A percentile compares a stretch with the other conserved stretches of the same genome.
These are phyloP conservation scores for Chesias legatella DNA, from an alignment of 2,888 invertebrate species.

Conservation along the genomic window DNA sequence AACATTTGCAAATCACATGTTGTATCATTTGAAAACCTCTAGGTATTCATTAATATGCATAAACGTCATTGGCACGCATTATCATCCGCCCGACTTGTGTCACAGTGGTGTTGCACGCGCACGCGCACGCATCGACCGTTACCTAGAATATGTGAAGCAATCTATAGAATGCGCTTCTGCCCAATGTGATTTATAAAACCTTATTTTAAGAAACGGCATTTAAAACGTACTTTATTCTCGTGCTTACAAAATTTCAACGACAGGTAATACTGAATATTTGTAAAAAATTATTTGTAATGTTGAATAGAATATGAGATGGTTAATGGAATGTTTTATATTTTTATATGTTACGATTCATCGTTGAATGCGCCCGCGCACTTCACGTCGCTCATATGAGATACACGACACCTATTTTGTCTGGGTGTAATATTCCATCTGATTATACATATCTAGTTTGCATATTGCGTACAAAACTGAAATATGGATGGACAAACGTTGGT, in stretches of 20 bases:
- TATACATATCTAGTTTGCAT: no score
- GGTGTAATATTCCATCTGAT: no score
- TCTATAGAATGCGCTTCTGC: constrained; percentile 13
- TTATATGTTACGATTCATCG: constrained; percentile 15
- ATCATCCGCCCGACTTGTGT: no score
- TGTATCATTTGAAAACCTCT: no score
- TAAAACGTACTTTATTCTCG: constrained; percentile 11
- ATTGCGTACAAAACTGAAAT: no score
- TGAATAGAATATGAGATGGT: constrained; percentile 18
- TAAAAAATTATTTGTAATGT: constrained; percentile 18
- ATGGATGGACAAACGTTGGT: no score
- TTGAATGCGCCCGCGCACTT: background rate
- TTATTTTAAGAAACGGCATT: constrained; percentile 16
- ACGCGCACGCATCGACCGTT: no score
- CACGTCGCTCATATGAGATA: background rate
- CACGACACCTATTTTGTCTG: no score
- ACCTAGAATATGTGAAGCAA: constrained; percentile 1
- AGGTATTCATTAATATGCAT: no score
- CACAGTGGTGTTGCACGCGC: no score
- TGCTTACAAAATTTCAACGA: constrained; percentile 17
- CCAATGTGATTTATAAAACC: constrained; percentile 15
- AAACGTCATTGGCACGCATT: no score
- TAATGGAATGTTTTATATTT: constrained; percentile 20
- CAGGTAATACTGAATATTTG: constrained; percentile 12
- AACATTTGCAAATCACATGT: no score